These are phyloP conservation scores for Zaprionus africanus DNA, from an alignment of 1,140 invertebrate genomes.

Conservation along the genomic window DNA sequence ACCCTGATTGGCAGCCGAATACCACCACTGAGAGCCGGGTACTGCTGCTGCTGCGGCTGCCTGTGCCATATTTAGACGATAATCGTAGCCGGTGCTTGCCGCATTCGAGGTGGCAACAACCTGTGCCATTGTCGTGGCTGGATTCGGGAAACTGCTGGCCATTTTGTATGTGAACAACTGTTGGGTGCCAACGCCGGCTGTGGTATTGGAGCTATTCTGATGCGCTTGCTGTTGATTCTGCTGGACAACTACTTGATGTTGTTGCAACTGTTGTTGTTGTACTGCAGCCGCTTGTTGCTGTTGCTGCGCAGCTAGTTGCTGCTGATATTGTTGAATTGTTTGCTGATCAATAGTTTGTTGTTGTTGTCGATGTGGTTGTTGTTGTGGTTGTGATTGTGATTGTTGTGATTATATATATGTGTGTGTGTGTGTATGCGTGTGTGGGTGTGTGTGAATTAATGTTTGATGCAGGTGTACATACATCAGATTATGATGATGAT, in stretches of 20 bases:
- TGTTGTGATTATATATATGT: slow-evolving; percentile 82
- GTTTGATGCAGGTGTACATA: slow-evolving; percentile 55
- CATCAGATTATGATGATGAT: background rate
- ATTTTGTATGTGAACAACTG: slow-evolving; percentile 93
- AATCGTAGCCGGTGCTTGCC: slow-evolving; percentile 86
- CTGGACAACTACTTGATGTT: slow-evolving; percentile 85
- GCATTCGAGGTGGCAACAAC: slow-evolving; percentile 85
- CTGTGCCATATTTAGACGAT: slow-evolving; percentile 86
- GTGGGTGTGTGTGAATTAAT: slow-evolving; percentile 28
- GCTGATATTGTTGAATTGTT: slow-evolving; percentile 85
- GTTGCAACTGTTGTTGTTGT: slow-evolving; percentile 86
- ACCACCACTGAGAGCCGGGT: slow-evolving; percentile 89
- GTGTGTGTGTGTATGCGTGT: slow-evolving; percentile 5
- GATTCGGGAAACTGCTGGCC: slow-evolving; percentile 91
- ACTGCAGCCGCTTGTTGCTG: slow-evolving; percentile 84
- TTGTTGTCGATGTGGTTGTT: slow-evolving; percentile 85
- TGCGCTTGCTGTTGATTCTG: slow-evolving; percentile 85
- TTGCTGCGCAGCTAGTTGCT: slow-evolving; percentile 85
- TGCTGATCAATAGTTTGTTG: slow-evolving; percentile 86
- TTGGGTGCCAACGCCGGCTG: slow-evolving; percentile 87
- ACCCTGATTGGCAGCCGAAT: slow-evolving; percentile 86
- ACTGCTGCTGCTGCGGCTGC: slow-evolving; percentile 85
- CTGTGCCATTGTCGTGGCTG: slow-evolving; percentile 86
- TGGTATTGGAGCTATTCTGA: slow-evolving; percentile 86
- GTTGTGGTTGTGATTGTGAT: slow-evolving; percentile 85